These are phyloP conservation scores for Habrosyne pyritoides DNA, from an alignment of 2,888 invertebrate species.

Conservation along the genomic window DNA sequence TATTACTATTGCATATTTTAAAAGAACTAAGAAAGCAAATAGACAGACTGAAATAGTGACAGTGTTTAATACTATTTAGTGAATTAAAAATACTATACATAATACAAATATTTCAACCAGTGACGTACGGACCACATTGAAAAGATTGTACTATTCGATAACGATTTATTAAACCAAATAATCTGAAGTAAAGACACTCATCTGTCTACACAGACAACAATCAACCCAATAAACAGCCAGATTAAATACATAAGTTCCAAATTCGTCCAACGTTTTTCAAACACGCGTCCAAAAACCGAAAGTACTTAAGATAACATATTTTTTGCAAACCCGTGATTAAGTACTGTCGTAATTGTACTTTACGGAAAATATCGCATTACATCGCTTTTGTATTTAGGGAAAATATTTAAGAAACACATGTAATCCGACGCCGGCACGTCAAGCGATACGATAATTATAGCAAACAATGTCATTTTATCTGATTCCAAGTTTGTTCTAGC, in stretches of 20 bases:
- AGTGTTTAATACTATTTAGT: too few relatives aligned
- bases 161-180: too few relatives aligned
- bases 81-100: too few relatives aligned
- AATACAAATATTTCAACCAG: too few relatives aligned
- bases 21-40: too few relatives aligned
- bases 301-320: neutral
- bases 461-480: constrained; percentile 69
- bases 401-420: constrained; percentile 64
- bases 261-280: neutral
- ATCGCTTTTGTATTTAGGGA: constrained; percentile 38
- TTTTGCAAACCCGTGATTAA: constrained; percentile 4
- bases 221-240: neutral
- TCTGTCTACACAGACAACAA: too few relatives aligned
- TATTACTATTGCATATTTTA: too few relatives aligned
- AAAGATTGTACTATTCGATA: too few relatives aligned
- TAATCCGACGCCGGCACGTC: constrained; percentile 45
- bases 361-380: constrained; percentile 64
- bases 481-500: constrained; percentile 44
- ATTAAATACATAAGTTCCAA: neutral
- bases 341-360: constrained; percentile 34
- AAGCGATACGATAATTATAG: constrained; percentile 67
- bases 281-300: neutral
- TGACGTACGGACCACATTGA: too few relatives aligned
- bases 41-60: too few relatives aligned
- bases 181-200: too few relatives aligned